Percentiles rank a stretch among this genome's conserved stretches.
Evolutionary conservation across 1,140 invertebrate genomes (phyloP).

Genomic region (Drosophila tani): DNA sequence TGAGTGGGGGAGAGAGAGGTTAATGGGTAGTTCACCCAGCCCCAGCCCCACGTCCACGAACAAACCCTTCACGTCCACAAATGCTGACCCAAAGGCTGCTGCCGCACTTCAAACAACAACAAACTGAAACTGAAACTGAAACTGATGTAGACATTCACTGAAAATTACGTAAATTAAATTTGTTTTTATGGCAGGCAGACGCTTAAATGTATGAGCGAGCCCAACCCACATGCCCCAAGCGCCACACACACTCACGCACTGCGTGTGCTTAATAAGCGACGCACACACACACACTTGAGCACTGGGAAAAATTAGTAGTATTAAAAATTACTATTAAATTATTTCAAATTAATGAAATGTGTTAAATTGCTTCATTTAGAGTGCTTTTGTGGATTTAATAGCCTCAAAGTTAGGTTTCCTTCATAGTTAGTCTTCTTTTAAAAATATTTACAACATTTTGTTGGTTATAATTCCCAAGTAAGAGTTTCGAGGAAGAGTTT

Average conservation of each 20-base stretch:
- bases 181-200: conserved; percentile 76
- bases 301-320: background rate
- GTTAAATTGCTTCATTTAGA: too few relatives aligned
- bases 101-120: conserved; percentile 65
- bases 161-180: conserved; percentile 83
- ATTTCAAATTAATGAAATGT: too few relatives aligned
- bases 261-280: conserved; percentile 65
- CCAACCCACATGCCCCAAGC: conserved; percentile 12
- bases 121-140: conserved; percentile 66
- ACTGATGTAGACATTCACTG: conserved; percentile 83
- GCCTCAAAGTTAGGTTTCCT: too few relatives aligned
- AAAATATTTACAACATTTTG: too few relatives aligned
- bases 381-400: too few relatives aligned
- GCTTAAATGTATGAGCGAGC: conserved; percentile 60
- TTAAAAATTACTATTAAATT: too few relatives aligned
- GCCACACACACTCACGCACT: conserved; percentile 27
- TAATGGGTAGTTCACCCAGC: conserved; percentile 41
- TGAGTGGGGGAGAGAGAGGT: conserved; percentile 10
- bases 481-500: too few relatives aligned
- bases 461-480: too few relatives aligned
- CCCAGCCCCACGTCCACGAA: conserved; percentile 1
- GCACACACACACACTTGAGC: conserved; percentile 33
- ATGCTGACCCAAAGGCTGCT: conserved; percentile 31
- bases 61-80: conserved; percentile 5
- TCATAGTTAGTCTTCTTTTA: too few relatives aligned